These are phyloP conservation scores for Micropoecilia bifurca DNA, from an alignment of 2,797 vertebrate species.

Conservation along the genomic window DNA sequence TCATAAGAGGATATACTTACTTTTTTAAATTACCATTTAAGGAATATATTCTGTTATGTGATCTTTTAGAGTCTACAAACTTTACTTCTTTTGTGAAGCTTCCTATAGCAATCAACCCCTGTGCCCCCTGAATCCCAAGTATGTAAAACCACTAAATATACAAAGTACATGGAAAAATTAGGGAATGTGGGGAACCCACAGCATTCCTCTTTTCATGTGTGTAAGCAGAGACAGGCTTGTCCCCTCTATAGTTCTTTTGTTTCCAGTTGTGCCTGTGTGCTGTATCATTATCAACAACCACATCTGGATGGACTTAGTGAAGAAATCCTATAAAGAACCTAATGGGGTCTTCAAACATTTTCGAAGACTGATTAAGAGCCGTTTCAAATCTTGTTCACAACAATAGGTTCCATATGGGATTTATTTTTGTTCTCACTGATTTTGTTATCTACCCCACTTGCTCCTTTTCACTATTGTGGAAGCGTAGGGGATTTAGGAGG, in stretches of 20 bases:
- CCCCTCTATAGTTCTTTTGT: slow-evolving; percentile 52
- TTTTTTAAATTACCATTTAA: background rate
- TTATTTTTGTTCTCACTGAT: slow-evolving; percentile 63
- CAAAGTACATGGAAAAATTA: background rate
- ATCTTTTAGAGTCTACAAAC: background rate
- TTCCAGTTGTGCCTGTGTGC: slow-evolving; percentile 67
- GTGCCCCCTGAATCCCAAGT: background rate
- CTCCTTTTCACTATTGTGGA: slow-evolving; percentile 33
- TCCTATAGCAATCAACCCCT: background rate
- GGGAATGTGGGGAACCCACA: slow-evolving; percentile 24
- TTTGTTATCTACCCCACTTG: slow-evolving; percentile 51
- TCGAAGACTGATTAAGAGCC: slow-evolving; percentile 77
- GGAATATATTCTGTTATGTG: background rate
- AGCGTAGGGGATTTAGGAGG: slow-evolving; percentile 1
- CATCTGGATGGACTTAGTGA: slow-evolving; percentile 81
- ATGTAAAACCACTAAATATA: slow-evolving; percentile 14
- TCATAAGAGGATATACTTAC: background rate
- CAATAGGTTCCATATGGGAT: slow-evolving; percentile 77
- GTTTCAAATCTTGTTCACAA: slow-evolving; percentile 74
- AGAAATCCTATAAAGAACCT: slow-evolving; percentile 80
- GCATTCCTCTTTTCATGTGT: slow-evolving; percentile 35
- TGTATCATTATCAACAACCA: slow-evolving; percentile 75
- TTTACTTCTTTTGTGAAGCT: background rate
- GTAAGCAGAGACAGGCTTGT: slow-evolving; percentile 50
- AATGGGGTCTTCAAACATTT: slow-evolving; percentile 76